phyloP scores from a whole-genome alignment of 2,797 vertebrate genomes.

The Arnoldichthys spilopterus region DNA sequence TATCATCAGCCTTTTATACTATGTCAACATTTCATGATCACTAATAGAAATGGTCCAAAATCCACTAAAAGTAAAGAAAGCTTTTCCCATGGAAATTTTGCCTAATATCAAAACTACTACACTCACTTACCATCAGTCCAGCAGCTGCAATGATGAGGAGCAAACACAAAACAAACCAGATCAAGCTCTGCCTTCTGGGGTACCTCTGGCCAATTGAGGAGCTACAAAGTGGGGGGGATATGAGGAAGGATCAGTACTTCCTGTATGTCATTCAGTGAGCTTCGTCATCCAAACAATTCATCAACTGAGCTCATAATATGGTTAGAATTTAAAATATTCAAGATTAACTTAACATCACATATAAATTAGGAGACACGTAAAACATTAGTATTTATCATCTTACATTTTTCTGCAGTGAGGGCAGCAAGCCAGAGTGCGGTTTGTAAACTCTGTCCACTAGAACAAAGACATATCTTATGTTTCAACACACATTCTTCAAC shows the following conservation, averaged over 20 bases:
- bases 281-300: background rate
- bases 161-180: constrained; percentile 83
- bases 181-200: constrained; percentile 82
- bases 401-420: constrained; percentile 91
- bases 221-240: constrained; percentile 62
- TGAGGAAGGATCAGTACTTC: background rate
- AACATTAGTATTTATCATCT: constrained; percentile 59
- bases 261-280: background rate
- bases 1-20: no score
- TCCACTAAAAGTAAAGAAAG: no score
- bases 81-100: background rate
- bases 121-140: constrained; percentile 74
- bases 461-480: constrained; percentile 3
- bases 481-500: background rate
- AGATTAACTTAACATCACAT: background rate
- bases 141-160: constrained; percentile 74
- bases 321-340: no score
- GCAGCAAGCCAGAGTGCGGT: constrained; percentile 85
- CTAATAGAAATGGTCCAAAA: no score
- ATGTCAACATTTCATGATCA: no score
- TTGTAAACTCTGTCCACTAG: constrained; percentile 89
- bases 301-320: no score
- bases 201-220: constrained; percentile 87
- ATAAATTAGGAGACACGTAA: background rate
- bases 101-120: background rate